These are phyloP conservation scores for Amazona vittata DNA, from an alignment of 2,113 vertebrate species.

Conservation along the genomic window DNA sequence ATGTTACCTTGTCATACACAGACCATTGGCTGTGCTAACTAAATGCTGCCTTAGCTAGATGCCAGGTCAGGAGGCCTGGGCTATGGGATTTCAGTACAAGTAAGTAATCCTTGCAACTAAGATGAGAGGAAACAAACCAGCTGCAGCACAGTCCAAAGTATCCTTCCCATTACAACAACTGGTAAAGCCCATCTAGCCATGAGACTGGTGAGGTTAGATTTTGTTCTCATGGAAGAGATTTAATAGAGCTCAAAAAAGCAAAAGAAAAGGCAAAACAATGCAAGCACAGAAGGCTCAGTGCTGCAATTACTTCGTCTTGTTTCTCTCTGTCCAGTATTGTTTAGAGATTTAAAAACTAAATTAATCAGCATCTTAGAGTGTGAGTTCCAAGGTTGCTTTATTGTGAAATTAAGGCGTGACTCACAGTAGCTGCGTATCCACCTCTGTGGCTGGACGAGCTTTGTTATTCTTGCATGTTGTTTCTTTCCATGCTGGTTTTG, in stretches of 20 bases:
- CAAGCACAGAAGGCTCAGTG: fast-evolving
- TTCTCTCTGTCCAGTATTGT: constrained; percentile 9
- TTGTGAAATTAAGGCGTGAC: constrained; percentile 54
- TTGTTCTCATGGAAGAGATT: background rate
- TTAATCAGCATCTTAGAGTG: background rate
- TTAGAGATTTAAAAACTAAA: constrained; percentile 32
- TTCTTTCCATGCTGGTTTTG: constrained; percentile 16
- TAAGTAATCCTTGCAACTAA: background rate
- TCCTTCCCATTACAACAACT: background rate
- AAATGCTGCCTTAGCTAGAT: background rate
- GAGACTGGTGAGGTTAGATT: background rate
- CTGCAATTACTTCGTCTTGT: background rate
- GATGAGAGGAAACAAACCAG: background rate
- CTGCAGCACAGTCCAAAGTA: background rate
- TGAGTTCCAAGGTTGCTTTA: background rate
- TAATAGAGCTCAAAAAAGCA: background rate
- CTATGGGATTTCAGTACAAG: background rate
- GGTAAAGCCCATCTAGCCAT: background rate
- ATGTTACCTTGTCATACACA: background rate
- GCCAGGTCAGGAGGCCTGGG: background rate
- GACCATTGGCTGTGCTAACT: background rate
- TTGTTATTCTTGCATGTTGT: constrained; percentile 19
- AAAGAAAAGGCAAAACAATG: background rate
- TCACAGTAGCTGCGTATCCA: constrained; percentile 25
- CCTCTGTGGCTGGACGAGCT: background rate